phyloP scores from a whole-genome alignment of 64 coral and sea anemone genomes.

The Astreopora myriophthalma region DNA sequence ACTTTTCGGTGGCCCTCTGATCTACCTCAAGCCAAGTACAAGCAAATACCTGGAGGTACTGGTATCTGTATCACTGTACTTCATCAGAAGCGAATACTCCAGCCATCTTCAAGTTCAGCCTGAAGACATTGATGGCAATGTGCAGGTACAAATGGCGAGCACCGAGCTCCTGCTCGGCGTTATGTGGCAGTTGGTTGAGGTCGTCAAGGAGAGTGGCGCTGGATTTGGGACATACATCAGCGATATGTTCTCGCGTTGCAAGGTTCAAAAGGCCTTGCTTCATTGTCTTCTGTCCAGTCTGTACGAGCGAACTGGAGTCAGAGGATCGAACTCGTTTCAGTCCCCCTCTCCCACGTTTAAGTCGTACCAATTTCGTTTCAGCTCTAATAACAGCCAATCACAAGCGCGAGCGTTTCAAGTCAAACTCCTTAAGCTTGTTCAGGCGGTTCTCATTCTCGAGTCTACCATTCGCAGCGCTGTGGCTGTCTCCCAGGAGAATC shows the following conservation, averaged over 20 bases:
- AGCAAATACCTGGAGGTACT: constrained; percentile 98
- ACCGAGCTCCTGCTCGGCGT: constrained; percentile 67
- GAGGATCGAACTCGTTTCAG: constrained; percentile 8
- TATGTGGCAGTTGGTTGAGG: constrained; percentile 89
- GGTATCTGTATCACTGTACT: constrained; percentile 88
- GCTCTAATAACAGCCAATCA: constrained; percentile 21
- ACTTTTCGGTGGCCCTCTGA: constrained; percentile 74
- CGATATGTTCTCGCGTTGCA: constrained; percentile 94
- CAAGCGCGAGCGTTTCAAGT: constrained; percentile 61
- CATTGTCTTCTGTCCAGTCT: constrained; percentile 84
- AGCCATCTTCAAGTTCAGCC: constrained; percentile 45
- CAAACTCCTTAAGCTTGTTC: constrained; percentile 81
- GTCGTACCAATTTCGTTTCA: background rate
- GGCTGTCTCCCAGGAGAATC: constrained; percentile 27
- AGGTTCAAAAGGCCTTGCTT: constrained; percentile 94
- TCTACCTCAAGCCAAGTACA: constrained; percentile 92
- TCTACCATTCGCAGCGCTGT: constrained; percentile 54
- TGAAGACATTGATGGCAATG: constrained; percentile 78
- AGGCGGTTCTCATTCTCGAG: constrained; percentile 86
- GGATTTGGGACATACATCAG: constrained; percentile 91
- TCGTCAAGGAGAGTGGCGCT: constrained; percentile 82
- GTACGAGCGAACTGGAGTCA: constrained; percentile 73
- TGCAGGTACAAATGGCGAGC: constrained; percentile 90
- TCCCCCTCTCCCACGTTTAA: constrained; percentile 5
- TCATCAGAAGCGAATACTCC: constrained; percentile 93